Percentiles rank a stretch among this genome's conserved stretches.
phyloP scores from a whole-genome alignment of 1,140 invertebrate genomes.

The Pinna nobilis region DNA sequence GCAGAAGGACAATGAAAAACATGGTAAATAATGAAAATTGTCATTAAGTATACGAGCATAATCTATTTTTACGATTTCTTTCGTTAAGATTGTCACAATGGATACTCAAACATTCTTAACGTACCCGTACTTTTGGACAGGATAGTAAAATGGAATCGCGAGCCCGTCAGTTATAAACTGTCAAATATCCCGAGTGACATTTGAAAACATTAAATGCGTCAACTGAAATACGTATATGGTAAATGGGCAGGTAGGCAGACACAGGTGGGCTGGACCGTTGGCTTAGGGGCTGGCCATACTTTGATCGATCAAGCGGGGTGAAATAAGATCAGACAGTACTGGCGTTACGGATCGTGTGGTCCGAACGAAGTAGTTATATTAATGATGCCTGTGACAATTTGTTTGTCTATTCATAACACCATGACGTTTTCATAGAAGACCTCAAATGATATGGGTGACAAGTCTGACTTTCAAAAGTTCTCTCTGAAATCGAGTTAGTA shows the following conservation, averaged over 20 bases:
- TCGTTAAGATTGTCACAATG: no score
- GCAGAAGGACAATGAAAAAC: no score
- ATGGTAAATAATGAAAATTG: no score
- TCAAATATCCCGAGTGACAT: no score
- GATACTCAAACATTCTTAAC: no score
- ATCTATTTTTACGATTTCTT: no score
- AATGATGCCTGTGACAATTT: constrained; percentile 11
- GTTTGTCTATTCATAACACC: constrained; percentile 18
- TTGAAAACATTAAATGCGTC: no score
- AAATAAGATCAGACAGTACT: constrained; percentile 39
- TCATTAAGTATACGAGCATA: no score
- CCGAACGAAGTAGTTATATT: constrained; percentile 2
- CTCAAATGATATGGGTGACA: constrained; percentile 17
- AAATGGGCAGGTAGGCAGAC: constrained; percentile 16
- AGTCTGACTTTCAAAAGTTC: background rate
- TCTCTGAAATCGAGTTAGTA: background rate
- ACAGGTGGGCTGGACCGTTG: constrained; percentile 39
- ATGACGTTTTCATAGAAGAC: background rate
- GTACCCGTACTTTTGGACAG: no score
- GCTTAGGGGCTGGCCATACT: constrained; percentile 33
- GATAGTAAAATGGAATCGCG: no score
- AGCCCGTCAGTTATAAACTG: no score
- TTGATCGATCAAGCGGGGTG: constrained; percentile 44
- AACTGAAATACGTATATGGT: no score
- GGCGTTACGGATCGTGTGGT: constrained; percentile 2